phyloP scores from a whole-genome alignment of 2,113 vertebrate species.

The Amphiprion ocellaris region DNA sequence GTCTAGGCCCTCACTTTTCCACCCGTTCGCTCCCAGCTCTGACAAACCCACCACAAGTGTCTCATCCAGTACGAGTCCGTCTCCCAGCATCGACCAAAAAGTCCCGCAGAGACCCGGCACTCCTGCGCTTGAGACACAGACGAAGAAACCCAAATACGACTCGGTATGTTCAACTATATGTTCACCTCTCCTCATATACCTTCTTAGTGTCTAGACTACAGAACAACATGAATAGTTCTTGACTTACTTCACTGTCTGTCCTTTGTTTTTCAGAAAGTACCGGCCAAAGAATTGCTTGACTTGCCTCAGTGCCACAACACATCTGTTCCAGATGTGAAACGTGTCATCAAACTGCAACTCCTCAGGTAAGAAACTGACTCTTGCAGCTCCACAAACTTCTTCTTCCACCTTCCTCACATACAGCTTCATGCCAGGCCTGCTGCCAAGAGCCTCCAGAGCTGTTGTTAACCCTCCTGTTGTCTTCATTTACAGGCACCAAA shows the following conservation, averaged over 20 bases:
- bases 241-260: not conserved
- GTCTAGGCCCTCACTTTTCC: not conserved
- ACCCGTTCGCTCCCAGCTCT: not conserved
- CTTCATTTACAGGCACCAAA: too few relatives aligned
- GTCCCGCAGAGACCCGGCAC: slow-evolving; percentile 85
- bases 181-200: slow-evolving; percentile 34
- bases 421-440: not conserved
- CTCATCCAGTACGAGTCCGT: slow-evolving; percentile 73
- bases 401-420: not conserved
- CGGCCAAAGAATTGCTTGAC: slow-evolving; percentile 84
- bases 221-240: too few relatives aligned
- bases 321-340: slow-evolving; percentile 74
- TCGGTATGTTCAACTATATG: slow-evolving; percentile 87
- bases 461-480: not conserved
- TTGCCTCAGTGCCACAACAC: slow-evolving; percentile 84
- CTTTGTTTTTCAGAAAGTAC: slow-evolving; percentile 76
- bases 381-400: not conserved
- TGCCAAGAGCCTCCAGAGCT: not conserved
- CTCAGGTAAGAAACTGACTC: too few relatives aligned
- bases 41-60: not conserved
- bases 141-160: slow-evolving; percentile 86
- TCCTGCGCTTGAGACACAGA: slow-evolving; percentile 84
- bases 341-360: too few relatives aligned
- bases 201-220: not conserved
- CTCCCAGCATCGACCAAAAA: slow-evolving; percentile 83